Conservation (phyloP, 2,888 invertebrate species). For the Chelonus formosanus region DNA sequence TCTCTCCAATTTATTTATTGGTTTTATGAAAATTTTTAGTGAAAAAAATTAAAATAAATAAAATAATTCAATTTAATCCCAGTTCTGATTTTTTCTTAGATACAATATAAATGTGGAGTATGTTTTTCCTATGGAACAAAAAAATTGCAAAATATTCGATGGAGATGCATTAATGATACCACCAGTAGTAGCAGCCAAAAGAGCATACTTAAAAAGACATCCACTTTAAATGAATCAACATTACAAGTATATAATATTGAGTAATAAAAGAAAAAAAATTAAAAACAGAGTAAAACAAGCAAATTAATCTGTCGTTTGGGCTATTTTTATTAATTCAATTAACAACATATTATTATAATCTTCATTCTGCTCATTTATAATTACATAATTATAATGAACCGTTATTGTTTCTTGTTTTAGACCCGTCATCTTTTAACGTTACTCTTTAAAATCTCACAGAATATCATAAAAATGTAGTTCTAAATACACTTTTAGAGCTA, state of each 20-base stretch:
- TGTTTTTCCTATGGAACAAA: constrained; percentile 84
- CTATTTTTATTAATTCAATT: constrained; percentile 66
- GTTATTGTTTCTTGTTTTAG: constrained; percentile 54
- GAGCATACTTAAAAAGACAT: constrained; percentile 60
- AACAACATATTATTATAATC: constrained; percentile 66
- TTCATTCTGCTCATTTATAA: constrained; percentile 63
- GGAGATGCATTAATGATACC: constrained; percentile 53
- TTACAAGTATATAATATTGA: no score
- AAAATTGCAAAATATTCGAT: constrained; percentile 68
- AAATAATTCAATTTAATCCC: no score
- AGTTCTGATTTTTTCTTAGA: constrained; percentile 50
- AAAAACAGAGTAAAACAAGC: constrained; percentile 45
- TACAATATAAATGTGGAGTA: constrained; percentile 87
- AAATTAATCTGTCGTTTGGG: constrained; percentile 55
- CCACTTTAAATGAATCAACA: constrained; percentile 58
- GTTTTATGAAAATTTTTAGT: no score
- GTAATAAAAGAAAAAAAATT: constrained; percentile 21
- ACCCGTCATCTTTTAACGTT: constrained; percentile 60
- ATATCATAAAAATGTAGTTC: no score
- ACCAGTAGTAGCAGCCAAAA: constrained; percentile 48
- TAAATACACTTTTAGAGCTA: no score
- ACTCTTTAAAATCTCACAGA: constrained; percentile 20
- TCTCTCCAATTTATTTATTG: no score
- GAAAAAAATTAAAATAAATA: no score
- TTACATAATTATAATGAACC: constrained; percentile 59